phyloP scores from a whole-genome alignment of 2,888 invertebrate species.

The Hyposoter dolosus region DNA sequence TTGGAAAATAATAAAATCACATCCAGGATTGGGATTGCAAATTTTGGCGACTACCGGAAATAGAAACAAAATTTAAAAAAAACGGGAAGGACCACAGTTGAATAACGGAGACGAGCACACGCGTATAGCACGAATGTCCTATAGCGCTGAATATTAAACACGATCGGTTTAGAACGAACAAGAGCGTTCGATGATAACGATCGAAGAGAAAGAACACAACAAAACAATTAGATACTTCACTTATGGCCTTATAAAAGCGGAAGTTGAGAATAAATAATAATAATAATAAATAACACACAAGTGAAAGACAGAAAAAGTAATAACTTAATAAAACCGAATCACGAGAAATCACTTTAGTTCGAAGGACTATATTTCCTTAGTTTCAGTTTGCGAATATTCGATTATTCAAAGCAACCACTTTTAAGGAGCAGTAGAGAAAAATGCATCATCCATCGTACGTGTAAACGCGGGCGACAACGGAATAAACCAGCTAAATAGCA shows the following conservation, averaged over 20 bases:
- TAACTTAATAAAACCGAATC: conserved; percentile 56
- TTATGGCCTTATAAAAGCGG: conserved; percentile 81
- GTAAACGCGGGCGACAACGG: conserved; percentile 26
- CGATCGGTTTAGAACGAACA: conserved; percentile 38
- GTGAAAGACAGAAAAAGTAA: conserved; percentile 30
- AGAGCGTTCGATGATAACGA: conserved; percentile 12
- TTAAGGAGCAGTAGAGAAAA: conserved; percentile 69
- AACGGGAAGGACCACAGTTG: not conserved
- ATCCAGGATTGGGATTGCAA: not conserved
- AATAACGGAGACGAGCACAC: conserved; percentile 48
- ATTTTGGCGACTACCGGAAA: conserved; percentile 12
- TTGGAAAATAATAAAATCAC: not conserved
- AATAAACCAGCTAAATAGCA: conserved; percentile 35
- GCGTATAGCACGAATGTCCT: conserved; percentile 63
- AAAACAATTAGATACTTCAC: conserved; percentile 80
- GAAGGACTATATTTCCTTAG: conserved; percentile 71
- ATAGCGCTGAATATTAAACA: conserved; percentile 65
- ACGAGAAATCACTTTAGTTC: conserved; percentile 60
- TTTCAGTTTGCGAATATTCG: conserved; percentile 70
- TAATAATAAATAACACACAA: conserved; percentile 63
- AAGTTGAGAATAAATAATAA: conserved; percentile 70
- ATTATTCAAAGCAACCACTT: conserved; percentile 71
- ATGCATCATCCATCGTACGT: conserved; percentile 59
- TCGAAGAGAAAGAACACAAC: conserved; percentile 15
- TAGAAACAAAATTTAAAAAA: not conserved